These are phyloP conservation scores for Drosophila helvetica DNA, from an alignment of 2,888 invertebrate genomes.

Conservation along the genomic window DNA sequence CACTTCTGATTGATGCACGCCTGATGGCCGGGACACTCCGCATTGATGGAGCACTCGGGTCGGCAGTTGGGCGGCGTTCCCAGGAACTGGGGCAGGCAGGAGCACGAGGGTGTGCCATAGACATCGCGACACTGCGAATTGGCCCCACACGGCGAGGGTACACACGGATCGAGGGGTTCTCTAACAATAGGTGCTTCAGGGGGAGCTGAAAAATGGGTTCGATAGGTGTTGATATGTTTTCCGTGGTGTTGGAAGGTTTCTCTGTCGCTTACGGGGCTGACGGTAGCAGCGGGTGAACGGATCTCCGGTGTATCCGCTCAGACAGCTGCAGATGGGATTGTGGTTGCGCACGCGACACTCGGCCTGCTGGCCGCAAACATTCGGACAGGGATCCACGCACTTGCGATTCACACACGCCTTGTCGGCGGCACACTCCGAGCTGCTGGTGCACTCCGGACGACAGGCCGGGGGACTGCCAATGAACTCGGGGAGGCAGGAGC, in stretches of 20 bases:
- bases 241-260: not conserved
- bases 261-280: constrained; percentile 81
- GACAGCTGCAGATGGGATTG: constrained; percentile 91
- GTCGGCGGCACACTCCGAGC: constrained; percentile 88
- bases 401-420: constrained; percentile 88
- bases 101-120: constrained; percentile 85
- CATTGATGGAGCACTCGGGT: constrained; percentile 90
- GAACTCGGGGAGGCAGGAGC: constrained; percentile 88
- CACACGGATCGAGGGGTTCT: constrained; percentile 86
- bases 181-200: constrained; percentile 66
- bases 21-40: constrained; percentile 88
- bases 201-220: constrained; percentile 54
- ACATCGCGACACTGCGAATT: constrained; percentile 88
- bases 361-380: constrained; percentile 90
- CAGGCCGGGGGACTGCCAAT: constrained; percentile 86
- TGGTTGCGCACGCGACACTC: constrained; percentile 89
- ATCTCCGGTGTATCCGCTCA: constrained; percentile 86
- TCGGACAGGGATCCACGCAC: constrained; percentile 89
- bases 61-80: constrained; percentile 90
- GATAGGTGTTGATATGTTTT: not conserved
- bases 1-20: constrained; percentile 91
- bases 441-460: constrained; percentile 89
- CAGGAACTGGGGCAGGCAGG: constrained; percentile 89
- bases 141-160: constrained; percentile 90
- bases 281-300: constrained; percentile 85